Percentiles rank a stretch among this genome's conserved stretches.
phyloP scores from a whole-genome alignment of 2,113 vertebrate species.

The Heteronetta atricapilla region DNA sequence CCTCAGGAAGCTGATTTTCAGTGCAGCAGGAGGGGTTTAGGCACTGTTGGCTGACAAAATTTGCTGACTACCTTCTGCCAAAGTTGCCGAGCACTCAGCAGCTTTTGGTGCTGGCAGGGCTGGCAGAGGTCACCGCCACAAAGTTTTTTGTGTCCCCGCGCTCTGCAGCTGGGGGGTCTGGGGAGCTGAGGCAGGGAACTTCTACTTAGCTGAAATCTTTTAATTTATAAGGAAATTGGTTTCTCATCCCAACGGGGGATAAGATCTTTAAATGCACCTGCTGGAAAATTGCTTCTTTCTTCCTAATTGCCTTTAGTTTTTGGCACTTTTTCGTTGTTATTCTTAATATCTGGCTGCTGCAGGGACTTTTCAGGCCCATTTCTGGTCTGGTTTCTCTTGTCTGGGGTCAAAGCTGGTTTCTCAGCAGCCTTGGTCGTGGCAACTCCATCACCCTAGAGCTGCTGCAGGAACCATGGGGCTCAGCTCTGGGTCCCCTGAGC shows the following conservation, averaged over 20 bases:
- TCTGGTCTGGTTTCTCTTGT: not conserved
- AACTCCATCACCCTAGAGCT: not conserved
- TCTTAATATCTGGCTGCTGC: fast-evolving
- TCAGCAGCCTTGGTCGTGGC: not conserved
- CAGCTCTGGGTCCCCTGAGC: not conserved
- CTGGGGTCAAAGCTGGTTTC: not conserved
- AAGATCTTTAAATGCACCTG: fast-evolving
- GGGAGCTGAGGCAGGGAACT: not conserved
- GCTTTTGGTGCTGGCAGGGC: not conserved
- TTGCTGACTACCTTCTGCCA: no score
- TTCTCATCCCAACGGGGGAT: not conserved
- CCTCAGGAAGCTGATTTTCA: not conserved
- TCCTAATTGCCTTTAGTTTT: not conserved
- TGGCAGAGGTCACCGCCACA: not conserved
- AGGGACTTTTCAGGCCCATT: fast-evolving
- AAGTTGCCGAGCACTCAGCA: not conserved
- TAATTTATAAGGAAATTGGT: slow-evolving; percentile 13
- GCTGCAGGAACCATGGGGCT: not conserved
- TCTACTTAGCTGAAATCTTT: not conserved
- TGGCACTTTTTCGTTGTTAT: fast-evolving
- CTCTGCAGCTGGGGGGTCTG: not conserved
- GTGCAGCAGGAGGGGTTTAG: not conserved
- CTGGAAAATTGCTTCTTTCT: not conserved
- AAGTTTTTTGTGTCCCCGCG: fast-evolving
- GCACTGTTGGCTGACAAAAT: not conserved